Evolutionary conservation across 2,888 invertebrate genomes (phyloP).

Genomic region (Luperina testacea): DNA sequence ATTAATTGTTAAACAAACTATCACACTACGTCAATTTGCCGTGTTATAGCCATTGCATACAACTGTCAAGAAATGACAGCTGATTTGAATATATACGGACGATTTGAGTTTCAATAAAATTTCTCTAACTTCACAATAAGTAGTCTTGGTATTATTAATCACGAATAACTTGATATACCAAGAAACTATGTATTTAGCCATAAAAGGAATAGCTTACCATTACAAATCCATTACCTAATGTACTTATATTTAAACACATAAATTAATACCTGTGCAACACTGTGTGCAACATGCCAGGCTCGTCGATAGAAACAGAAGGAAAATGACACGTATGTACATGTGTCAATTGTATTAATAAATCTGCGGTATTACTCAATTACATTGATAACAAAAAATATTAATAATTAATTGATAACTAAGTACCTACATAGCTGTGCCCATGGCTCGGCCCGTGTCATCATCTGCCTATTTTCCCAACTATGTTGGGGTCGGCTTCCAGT

Average conservation of each 20-base stretch:
- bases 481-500: too few species aligned
- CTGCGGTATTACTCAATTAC: constrained; percentile 8
- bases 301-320: constrained; percentile 7
- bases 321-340: constrained; percentile 14
- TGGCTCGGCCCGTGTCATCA: too few species aligned
- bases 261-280: constrained; percentile 19
- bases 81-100: neutral
- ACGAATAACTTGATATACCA: constrained; percentile 3
- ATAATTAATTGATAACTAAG: neutral
- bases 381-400: neutral
- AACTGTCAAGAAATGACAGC: neutral
- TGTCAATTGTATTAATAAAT: constrained; percentile 20
- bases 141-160: neutral
- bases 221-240: constrained; percentile 34
- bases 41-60: neutral
- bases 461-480: too few species aligned
- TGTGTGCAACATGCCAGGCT: constrained; percentile 5
- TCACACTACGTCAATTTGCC: neutral
- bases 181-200: neutral
- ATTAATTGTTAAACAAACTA: neutral
- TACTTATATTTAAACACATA: constrained; percentile 12
- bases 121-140: neutral
- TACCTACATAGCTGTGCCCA: neutral
- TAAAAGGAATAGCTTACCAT: constrained; percentile 13
- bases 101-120: neutral